phyloP scores from a whole-genome alignment of 2,113 vertebrate genomes.

The Anguilla japonica region DNA sequence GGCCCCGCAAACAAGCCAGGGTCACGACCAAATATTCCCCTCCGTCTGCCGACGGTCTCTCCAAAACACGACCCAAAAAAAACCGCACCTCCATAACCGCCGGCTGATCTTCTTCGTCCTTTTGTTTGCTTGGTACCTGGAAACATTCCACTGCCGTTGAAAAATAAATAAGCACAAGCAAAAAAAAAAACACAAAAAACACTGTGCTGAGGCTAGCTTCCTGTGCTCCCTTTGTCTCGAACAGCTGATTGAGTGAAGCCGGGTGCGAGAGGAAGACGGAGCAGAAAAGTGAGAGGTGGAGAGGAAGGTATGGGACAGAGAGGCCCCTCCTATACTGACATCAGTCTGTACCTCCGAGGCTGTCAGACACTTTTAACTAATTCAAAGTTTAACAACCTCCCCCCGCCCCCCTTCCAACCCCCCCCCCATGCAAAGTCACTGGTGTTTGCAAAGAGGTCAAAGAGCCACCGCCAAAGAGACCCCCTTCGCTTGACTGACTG shows the following conservation, averaged over 20 bases:
- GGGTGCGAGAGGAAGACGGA: background rate
- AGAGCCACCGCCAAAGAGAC: constrained; percentile 76
- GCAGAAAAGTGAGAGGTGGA: too few relatives aligned
- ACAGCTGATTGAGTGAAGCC: background rate
- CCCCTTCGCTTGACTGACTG: constrained; percentile 84
- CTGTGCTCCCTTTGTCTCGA: background rate
- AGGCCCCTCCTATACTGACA: constrained; percentile 2
- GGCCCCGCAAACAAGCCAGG: background rate
- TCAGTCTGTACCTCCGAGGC: background rate
- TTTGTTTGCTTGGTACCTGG: background rate
- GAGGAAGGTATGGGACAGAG: background rate
- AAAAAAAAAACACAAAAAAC: background rate
- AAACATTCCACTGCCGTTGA: background rate
- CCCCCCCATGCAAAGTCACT: constrained; percentile 58
- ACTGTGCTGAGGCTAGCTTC: background rate
- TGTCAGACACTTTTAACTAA: constrained; percentile 20
- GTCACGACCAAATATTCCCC: background rate
- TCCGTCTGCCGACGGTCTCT: background rate
- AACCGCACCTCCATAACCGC: background rate
- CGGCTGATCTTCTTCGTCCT: background rate
- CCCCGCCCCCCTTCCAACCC: constrained; percentile 7
- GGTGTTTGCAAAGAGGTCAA: constrained; percentile 76
- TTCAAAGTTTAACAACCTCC: background rate
- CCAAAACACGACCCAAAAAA: background rate
- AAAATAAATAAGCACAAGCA: background rate